phyloP scores from a whole-genome alignment of 1,140 invertebrate species.

The Saccostrea cuccullata region DNA sequence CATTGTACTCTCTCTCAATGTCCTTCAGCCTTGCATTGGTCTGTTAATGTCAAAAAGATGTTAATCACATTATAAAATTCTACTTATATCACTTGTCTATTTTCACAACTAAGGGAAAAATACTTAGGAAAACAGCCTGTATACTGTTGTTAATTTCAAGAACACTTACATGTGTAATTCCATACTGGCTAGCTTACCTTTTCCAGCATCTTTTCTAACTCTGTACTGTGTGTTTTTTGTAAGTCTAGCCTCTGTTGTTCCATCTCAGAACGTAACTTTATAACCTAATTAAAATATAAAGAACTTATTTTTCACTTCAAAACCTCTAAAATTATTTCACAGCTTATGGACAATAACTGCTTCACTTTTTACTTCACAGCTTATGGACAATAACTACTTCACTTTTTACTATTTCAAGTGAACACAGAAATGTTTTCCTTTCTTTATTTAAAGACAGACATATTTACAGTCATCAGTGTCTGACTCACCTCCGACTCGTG shows the following conservation, averaged over 20 bases:
- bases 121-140: too few relatives aligned
- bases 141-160: neutral
- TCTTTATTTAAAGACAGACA: neutral
- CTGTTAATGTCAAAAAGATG: constrained; percentile 54
- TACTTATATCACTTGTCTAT: too few relatives aligned
- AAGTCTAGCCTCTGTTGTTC: constrained; percentile 75
- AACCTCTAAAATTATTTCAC: too few relatives aligned
- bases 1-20: constrained; percentile 75
- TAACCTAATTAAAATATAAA: constrained; percentile 57
- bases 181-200: constrained; percentile 65
- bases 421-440: neutral
- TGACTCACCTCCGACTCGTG: constrained; percentile 72
- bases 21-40: constrained; percentile 73
- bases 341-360: too few relatives aligned
- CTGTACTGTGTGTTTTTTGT: constrained; percentile 74
- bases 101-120: too few relatives aligned
- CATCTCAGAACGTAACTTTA: constrained; percentile 65
- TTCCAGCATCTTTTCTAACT: constrained; percentile 74
- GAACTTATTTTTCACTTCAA: too few relatives aligned
- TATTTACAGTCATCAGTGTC: neutral
- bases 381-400: too few relatives aligned
- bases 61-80: neutral
- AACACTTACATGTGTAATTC: neutral
- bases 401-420: too few relatives aligned
- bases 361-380: too few relatives aligned